Evolutionary conservation across 2,113 vertebrate genomes (phyloP).

Genomic region (Conger conger): DNA sequence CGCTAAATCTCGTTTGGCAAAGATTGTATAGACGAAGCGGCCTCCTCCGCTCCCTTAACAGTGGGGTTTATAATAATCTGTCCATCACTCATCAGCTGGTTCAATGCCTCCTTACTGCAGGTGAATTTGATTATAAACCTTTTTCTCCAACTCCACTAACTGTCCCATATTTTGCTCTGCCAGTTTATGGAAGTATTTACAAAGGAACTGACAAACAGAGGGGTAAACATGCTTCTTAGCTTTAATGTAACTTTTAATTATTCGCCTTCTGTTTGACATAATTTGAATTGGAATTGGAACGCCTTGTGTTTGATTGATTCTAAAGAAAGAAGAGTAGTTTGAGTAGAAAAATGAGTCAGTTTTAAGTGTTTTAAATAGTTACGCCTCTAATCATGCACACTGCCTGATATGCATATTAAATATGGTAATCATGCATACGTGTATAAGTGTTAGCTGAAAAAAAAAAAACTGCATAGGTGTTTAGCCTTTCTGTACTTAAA

Average conservation of each 20-base stretch:
- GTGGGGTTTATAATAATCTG: background rate
- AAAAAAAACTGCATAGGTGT: no score
- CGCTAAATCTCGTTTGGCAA: background rate
- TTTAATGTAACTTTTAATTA: background rate
- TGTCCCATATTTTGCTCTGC: background rate
- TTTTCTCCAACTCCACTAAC: background rate
- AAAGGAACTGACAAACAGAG: background rate
- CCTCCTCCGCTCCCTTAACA: background rate
- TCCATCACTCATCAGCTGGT: background rate
- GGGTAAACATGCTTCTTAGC: background rate
- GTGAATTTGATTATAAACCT: background rate
- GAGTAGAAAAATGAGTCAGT: no score
- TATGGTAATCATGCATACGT: no score
- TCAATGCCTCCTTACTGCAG: background rate
- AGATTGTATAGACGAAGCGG: background rate
- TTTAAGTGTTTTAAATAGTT: no score
- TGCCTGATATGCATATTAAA: no score
- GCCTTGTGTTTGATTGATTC: no score
- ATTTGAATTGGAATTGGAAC: background rate
- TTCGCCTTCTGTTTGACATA: background rate
- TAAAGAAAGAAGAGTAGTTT: no score
- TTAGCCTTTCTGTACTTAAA: no score
- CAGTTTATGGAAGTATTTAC: background rate
- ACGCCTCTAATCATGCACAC: no score
- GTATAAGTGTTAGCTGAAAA: no score